These are phyloP conservation scores for Ceratina calcarata DNA, from an alignment of 1,140 invertebrate species.

Conservation along the genomic window DNA sequence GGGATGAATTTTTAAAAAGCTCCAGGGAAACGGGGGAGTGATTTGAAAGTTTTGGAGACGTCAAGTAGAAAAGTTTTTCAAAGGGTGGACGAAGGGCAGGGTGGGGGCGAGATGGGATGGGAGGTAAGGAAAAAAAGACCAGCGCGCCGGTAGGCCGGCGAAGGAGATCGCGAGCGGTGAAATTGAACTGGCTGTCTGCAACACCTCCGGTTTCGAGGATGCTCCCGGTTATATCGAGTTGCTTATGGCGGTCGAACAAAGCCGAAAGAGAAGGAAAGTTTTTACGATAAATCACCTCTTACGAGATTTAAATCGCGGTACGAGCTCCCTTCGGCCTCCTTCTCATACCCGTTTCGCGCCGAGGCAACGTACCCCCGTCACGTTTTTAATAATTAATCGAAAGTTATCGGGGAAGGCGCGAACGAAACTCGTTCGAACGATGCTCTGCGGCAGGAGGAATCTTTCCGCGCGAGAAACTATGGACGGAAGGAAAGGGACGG, in stretches of 20 bases:
- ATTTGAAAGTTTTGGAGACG: constrained; percentile 66
- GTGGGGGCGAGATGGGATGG: neutral
- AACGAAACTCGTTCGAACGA: constrained; percentile 5
- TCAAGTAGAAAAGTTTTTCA: constrained; percentile 66
- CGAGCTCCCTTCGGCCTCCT: neutral
- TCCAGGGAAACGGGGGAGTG: constrained; percentile 54
- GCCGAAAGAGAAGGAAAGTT: constrained; percentile 45
- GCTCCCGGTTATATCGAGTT: constrained; percentile 40
- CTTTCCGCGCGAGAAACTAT: neutral
- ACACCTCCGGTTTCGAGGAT: constrained; percentile 44
- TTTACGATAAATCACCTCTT: constrained; percentile 52
- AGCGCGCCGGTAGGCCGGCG: constrained; percentile 29
- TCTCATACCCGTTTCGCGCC: neutral
- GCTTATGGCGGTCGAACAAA: constrained; percentile 35
- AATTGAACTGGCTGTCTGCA: constrained; percentile 53
- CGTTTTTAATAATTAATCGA: constrained; percentile 21
- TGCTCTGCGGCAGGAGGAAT: neutral
- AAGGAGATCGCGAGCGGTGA: constrained; percentile 42
- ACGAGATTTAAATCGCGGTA: constrained; percentile 47
- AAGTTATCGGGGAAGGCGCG: neutral
- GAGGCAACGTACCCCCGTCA: too few relatives aligned
- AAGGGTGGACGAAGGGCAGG: constrained; percentile 36
- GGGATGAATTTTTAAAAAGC: constrained; percentile 68
- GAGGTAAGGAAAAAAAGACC: constrained; percentile 2
- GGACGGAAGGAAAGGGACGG: neutral